Evolutionary conservation across 2,888 invertebrate species (phyloP).

Genomic region (Brenthis hecate): DNA sequence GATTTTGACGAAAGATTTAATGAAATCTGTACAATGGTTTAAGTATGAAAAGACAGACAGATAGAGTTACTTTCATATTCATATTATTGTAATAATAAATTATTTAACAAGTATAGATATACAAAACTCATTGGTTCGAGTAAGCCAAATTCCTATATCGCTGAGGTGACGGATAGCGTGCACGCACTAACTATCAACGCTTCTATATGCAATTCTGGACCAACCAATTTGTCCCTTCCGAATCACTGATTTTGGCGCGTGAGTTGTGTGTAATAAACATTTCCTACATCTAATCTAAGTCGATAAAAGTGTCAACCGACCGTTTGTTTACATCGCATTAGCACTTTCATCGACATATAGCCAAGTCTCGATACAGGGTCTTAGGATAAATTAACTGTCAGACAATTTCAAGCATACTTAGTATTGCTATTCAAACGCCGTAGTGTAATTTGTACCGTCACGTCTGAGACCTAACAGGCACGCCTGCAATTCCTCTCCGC

Average conservation of each 20-base stretch:
- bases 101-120: background rate
- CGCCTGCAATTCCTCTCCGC: conserved; percentile 46
- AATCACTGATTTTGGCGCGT: conserved; percentile 61
- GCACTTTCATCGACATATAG: conserved; percentile 16
- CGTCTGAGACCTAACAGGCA: conserved; percentile 43
- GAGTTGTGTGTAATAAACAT: conserved; percentile 43
- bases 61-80: no score
- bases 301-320: conserved; percentile 7
- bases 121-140: background rate
- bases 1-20: no score
- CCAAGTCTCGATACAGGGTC: conserved; percentile 30
- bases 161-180: background rate
- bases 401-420: conserved; percentile 29
- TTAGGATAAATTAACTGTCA: conserved; percentile 46
- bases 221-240: conserved; percentile 74
- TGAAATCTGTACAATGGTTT: no score
- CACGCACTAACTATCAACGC: conserved; percentile 50
- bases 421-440: conserved; percentile 36
- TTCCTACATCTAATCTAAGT: conserved; percentile 31
- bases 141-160: background rate
- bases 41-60: no score
- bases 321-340: conserved; percentile 8
- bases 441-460: conserved; percentile 38
- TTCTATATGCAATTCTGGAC: conserved; percentile 61
- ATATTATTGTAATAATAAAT: no score